Conservation (phyloP, 1,140 invertebrate genomes). For the Neodiprion fabricii region DNA sequence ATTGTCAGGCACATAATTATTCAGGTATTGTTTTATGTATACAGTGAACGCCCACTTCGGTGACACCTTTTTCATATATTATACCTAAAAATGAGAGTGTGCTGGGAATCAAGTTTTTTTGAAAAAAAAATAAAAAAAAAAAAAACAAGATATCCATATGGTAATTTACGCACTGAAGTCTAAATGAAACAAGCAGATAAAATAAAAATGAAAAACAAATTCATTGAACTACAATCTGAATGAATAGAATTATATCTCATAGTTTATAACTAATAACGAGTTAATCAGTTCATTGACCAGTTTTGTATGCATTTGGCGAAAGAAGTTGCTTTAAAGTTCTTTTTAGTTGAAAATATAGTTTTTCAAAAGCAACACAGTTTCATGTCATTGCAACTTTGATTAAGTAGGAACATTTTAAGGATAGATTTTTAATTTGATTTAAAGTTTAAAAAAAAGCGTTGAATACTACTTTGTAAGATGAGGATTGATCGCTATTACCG, state of each 20-base stretch:
- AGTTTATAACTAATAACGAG: conserved; percentile 19
- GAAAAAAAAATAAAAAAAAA: background rate
- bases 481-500: conserved; percentile 23
- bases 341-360: conserved; percentile 15
- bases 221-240: conserved; percentile 53
- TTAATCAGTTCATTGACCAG: conserved; percentile 24
- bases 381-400: conserved; percentile 47
- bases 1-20: background rate
- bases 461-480: conserved; percentile 47
- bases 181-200: background rate
- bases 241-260: conserved; percentile 52
- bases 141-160: background rate
- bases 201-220: background rate
- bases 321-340: conserved; percentile 45
- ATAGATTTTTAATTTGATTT: conserved; percentile 40
- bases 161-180: background rate
- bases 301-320: conserved; percentile 51
- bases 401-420: conserved; percentile 42
- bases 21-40: background rate
- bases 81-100: background rate
- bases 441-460: conserved; percentile 32
- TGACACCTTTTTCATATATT: background rate
- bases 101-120: background rate
- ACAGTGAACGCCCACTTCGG: background rate
- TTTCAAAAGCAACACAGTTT: conserved; percentile 8